Percentiles rank a stretch among this genome's conserved stretches.
Conservation (phyloP, 2,888 invertebrate species). For the Tipula confusa region DNA sequence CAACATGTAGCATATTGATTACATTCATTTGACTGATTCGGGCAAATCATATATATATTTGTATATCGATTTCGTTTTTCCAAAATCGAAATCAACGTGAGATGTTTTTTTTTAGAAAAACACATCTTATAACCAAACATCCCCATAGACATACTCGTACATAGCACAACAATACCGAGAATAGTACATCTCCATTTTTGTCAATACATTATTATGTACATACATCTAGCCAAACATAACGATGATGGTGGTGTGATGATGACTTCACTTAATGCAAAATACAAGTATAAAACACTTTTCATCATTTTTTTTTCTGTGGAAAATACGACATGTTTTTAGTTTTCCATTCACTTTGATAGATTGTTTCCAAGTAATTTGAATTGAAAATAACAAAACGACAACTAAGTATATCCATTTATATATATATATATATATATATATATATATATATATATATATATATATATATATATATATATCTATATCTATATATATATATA, state of each 20-base stretch:
- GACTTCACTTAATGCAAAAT: not conserved
- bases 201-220: not conserved
- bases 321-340: not conserved
- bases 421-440: not conserved
- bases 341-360: conserved; percentile 3
- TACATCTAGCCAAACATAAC: not conserved
- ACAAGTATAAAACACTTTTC: not conserved
- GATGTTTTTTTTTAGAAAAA: too few species aligned
- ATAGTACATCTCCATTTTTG: not conserved
- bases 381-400: conserved; percentile 14
- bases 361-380: conserved; percentile 3
- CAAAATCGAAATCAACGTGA: too few species aligned
- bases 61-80: too few species aligned
- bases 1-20: too few species aligned
- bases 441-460: too few species aligned
- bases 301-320: not conserved
- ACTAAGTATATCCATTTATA: not conserved
- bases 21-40: too few species aligned
- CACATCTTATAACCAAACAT: too few species aligned
- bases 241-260: not conserved
- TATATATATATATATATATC: too few species aligned
- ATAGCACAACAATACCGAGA: not conserved
- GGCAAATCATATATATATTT: too few species aligned
- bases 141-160: too few species aligned
- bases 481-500: too few species aligned